Conservation (phyloP, 2,888 invertebrate genomes). For the Leucophora obtusa region DNA sequence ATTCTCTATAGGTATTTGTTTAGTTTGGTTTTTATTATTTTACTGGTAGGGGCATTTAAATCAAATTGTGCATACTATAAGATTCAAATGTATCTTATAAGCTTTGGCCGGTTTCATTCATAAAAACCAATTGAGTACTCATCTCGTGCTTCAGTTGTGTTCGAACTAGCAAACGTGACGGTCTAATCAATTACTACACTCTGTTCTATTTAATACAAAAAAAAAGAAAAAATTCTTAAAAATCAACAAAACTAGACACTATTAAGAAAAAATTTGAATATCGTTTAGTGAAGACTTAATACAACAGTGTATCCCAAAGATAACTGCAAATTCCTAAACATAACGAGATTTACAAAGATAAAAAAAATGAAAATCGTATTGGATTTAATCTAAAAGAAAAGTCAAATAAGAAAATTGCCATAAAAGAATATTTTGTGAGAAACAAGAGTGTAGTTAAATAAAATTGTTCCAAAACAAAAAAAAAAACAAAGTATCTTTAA, state of each 20-base stretch:
- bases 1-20: background rate
- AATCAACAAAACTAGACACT: constrained; percentile 36
- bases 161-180: constrained; percentile 79
- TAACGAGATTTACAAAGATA: background rate
- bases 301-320: background rate
- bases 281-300: background rate
- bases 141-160: constrained; percentile 79
- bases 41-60: background rate
- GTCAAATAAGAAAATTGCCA: constrained; percentile 19
- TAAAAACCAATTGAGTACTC: constrained; percentile 79
- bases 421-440: background rate
- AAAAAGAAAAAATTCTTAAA: constrained; percentile 37
- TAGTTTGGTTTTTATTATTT: background rate
- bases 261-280: constrained; percentile 56
- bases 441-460: background rate
- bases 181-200: constrained; percentile 70
- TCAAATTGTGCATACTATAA: constrained; percentile 11
- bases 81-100: constrained; percentile 68
- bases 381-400: constrained; percentile 20
- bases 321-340: background rate
- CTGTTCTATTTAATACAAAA: constrained; percentile 44
- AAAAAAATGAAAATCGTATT: constrained; percentile 25
- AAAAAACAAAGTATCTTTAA: constrained; percentile 27
- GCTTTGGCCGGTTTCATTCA: constrained; percentile 77
- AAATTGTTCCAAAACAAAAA: background rate